These are phyloP conservation scores for Asteroscopus sphinx DNA, from an alignment of 2,888 invertebrate genomes.

Conservation along the genomic window DNA sequence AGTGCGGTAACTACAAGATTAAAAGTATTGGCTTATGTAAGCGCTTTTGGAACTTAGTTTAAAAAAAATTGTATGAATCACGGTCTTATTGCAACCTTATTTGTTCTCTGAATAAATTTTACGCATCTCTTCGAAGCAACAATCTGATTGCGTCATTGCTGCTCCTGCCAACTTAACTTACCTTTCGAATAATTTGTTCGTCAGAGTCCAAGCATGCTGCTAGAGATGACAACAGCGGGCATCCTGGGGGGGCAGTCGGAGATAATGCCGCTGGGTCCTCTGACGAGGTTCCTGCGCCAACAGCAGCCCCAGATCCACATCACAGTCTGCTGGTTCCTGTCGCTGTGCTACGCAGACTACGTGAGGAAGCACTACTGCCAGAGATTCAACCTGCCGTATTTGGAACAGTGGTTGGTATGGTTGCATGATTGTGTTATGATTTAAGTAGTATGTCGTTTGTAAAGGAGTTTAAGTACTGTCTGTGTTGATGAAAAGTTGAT, in stretches of 20 bases:
- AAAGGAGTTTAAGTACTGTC: too few species aligned
- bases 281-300: conserved; percentile 79
- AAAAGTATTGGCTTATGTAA: too few species aligned
- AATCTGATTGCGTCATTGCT: too few species aligned
- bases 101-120: too few species aligned
- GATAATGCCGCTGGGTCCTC: conserved; percentile 74
- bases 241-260: conserved; percentile 76
- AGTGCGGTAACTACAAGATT: too few species aligned
- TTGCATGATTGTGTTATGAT: neutral
- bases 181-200: neutral
- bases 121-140: too few species aligned
- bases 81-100: too few species aligned
- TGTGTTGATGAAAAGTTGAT: too few species aligned
- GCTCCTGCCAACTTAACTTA: too few species aligned
- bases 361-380: conserved; percentile 83
- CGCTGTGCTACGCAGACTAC: conserved; percentile 85
- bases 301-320: conserved; percentile 87
- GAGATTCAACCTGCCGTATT: conserved; percentile 82
- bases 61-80: too few species aligned
- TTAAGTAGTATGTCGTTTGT: too few species aligned
- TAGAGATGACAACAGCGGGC: conserved; percentile 84
- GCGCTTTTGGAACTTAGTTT: too few species aligned
- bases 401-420: conserved; percentile 84
- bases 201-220: conserved; percentile 81
- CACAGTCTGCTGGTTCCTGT: conserved; percentile 86